Evolutionary conservation across 2,888 invertebrate species (phyloP).

Genomic region (Eugnorisma glareosa): DNA sequence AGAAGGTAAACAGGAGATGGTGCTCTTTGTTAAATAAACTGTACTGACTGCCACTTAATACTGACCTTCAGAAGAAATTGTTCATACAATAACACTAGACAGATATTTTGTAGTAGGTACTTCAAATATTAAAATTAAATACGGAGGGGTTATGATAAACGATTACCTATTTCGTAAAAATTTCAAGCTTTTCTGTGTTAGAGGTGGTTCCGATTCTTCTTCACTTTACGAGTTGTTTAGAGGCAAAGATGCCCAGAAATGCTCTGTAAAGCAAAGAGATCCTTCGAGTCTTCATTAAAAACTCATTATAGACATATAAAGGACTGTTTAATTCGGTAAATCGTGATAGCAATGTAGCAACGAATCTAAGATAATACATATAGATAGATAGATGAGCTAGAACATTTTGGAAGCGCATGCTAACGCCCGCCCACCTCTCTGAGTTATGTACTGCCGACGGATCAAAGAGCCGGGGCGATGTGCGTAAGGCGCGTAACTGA

Average conservation of each 20-base stretch:
- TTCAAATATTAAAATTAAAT: not conserved
- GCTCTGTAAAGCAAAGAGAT: not conserved
- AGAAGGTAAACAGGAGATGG: conserved; percentile 17
- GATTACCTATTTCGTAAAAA: not conserved
- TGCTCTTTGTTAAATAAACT: conserved; percentile 17
- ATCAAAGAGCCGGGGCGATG: conserved; percentile 67
- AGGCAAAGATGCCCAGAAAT: not conserved
- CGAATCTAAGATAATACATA: conserved; percentile 33
- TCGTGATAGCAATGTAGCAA: conserved; percentile 35
- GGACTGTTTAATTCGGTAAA: not conserved
- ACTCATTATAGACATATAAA: not conserved
- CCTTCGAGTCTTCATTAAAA: not conserved
- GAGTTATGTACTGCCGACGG: conserved; percentile 69
- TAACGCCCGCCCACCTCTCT: conserved; percentile 63
- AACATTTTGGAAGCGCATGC: conserved; percentile 60
- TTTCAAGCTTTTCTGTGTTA: not conserved
- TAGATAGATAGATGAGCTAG: conserved; percentile 29
- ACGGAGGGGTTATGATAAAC: not conserved
- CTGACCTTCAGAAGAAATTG: conserved; percentile 23
- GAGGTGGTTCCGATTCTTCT: not conserved
- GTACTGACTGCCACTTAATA: conserved; percentile 2
- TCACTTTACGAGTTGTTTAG: not conserved
- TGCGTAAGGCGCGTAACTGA: conserved; percentile 68
- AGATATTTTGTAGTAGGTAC: not conserved
- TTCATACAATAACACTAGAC: not conserved